phyloP scores from a whole-genome alignment of 2,113 vertebrate species.

The Trochalopteron elliotii region DNA sequence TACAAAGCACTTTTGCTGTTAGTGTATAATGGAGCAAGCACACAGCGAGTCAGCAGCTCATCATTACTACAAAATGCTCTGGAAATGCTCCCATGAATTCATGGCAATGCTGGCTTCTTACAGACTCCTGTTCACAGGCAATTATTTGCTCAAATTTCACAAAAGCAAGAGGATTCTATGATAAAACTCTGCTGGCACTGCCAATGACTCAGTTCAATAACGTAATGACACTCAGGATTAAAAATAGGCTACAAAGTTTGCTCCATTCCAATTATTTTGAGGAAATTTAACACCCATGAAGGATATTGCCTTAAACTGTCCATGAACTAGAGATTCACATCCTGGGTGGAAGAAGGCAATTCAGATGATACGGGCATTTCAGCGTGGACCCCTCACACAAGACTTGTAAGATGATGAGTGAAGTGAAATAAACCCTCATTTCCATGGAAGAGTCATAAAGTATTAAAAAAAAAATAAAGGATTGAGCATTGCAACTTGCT shows the following conservation, averaged over 20 bases:
- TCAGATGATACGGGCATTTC: neutral
- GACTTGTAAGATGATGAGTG: neutral
- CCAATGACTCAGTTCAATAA: conserved; percentile 60
- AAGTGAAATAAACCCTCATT: neutral
- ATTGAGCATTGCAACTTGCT: neutral
- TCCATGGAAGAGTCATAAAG: neutral
- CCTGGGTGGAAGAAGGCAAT: neutral
- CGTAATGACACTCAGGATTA: conserved; percentile 56
- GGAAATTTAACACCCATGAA: neutral
- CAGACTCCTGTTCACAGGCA: conserved; percentile 52
- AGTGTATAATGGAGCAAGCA: neutral
- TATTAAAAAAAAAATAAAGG: neutral
- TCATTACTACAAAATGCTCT: conserved; percentile 54
- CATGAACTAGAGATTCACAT: neutral
- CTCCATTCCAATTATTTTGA: neutral
- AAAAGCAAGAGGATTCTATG: conserved; percentile 55
- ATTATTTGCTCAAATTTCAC: conserved; percentile 72
- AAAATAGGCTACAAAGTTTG: conserved; percentile 53
- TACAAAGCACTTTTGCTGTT: conserved; percentile 41
- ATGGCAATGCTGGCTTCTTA: conserved; percentile 46
- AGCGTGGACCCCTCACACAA: neutral
- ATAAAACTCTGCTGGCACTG: conserved; percentile 63
- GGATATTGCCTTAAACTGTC: neutral
- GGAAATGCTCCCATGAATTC: conserved; percentile 50
- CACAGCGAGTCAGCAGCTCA: conserved; percentile 2